Conservation (phyloP, 1,140 invertebrate genomes). For the Pseudomyrmex concolor region DNA sequence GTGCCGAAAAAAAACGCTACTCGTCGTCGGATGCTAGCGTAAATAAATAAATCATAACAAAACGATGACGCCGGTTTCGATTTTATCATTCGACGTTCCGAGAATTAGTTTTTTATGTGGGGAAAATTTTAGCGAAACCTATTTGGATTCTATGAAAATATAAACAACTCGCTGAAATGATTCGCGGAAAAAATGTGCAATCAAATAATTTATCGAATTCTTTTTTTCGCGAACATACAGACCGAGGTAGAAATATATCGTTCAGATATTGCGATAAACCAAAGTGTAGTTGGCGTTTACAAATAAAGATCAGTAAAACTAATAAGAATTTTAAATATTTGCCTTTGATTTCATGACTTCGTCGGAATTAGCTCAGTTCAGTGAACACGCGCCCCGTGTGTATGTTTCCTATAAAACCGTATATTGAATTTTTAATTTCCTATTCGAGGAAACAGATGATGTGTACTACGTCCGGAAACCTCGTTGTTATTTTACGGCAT, state of each 20-base stretch:
- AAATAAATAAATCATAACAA: background rate
- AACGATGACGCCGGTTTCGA: background rate
- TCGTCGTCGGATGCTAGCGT: background rate
- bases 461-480: background rate
- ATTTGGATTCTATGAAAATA: background rate
- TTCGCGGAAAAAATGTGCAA: background rate
- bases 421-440: slow-evolving; percentile 22
- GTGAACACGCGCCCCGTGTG: background rate
- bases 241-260: background rate
- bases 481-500: background rate
- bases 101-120: background rate
- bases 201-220: background rate
- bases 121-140: background rate
- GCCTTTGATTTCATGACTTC: too few relatives aligned
- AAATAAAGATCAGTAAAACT: background rate
- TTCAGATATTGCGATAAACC: background rate
- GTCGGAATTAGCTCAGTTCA: background rate
- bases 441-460: background rate
- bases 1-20: background rate
- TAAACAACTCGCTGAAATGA: background rate
- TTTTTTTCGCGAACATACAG: background rate
- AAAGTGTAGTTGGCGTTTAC: background rate
- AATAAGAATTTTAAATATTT: background rate
- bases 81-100: background rate
- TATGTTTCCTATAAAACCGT: background rate